phyloP scores from a whole-genome alignment of 2,113 vertebrate genomes.

The Phocoena sinus region DNA sequence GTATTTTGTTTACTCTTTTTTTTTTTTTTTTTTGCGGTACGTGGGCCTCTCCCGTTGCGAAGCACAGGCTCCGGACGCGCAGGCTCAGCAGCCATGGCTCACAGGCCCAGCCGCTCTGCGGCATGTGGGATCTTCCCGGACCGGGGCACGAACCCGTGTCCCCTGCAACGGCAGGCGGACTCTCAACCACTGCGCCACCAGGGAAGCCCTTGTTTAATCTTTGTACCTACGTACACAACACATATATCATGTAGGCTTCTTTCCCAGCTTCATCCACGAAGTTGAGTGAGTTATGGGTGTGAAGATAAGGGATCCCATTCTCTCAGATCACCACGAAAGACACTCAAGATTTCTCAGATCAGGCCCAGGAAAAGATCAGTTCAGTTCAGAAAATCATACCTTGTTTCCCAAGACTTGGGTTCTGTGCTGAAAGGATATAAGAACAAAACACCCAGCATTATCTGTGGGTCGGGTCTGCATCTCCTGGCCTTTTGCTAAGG shows the following conservation, averaged over 20 bases:
- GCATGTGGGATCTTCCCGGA: too few relatives aligned
- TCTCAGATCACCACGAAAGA: neutral
- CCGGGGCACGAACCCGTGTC: too few relatives aligned
- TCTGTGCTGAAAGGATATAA: conserved; percentile 50
- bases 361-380: neutral
- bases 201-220: neutral
- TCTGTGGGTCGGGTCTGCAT: conserved; percentile 51
- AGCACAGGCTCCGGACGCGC: too few relatives aligned
- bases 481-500: conserved; percentile 57
- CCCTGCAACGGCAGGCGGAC: too few relatives aligned
- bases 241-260: neutral
- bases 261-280: neutral
- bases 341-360: neutral
- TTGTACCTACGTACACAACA: neutral
- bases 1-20: neutral
- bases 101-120: too few relatives aligned
- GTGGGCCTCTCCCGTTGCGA: too few relatives aligned
- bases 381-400: neutral
- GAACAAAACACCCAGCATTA: conserved; percentile 43
- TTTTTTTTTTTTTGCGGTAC: too few relatives aligned
- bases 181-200: too few relatives aligned
- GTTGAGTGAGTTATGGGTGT: neutral
- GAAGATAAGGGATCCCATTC: neutral
- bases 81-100: too few relatives aligned
- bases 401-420: neutral